Evolutionary conservation across 2,888 invertebrate genomes (phyloP).

Genomic region (Pollenia amentaria): DNA sequence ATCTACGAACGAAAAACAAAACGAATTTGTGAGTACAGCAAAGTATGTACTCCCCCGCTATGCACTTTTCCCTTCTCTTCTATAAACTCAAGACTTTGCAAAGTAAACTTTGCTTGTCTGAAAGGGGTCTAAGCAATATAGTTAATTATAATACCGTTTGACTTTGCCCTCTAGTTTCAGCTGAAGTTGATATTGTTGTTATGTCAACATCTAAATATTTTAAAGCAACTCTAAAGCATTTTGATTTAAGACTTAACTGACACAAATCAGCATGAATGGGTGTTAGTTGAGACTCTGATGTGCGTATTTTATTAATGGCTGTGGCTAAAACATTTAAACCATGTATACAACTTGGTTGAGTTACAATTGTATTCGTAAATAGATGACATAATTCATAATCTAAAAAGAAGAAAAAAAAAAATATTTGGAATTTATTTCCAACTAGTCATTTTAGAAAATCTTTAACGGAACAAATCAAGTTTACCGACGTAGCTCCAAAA

Average conservation of each 20-base stretch:
- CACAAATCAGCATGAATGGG: conserved; percentile 97
- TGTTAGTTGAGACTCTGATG: conserved; percentile 95
- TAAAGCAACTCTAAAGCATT: conserved; percentile 96
- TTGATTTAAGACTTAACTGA: conserved; percentile 94
- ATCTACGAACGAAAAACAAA: too few species aligned
- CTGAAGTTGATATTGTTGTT: conserved; percentile 92
- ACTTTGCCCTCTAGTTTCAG: conserved; percentile 78
- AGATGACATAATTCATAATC: conserved; percentile 96
- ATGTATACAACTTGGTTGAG: conserved; percentile 90
- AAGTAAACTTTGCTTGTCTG: too few species aligned
- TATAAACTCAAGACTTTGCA: too few species aligned
- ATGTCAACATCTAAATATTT: conserved; percentile 95
- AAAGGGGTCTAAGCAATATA: too few species aligned
- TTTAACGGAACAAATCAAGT: neutral
- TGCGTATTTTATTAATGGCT: conserved; percentile 94
- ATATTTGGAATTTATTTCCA: neutral
- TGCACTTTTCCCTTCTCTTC: too few species aligned
- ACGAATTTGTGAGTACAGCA: too few species aligned
- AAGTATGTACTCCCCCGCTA: too few species aligned
- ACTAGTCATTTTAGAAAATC: neutral
- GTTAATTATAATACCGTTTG: conserved; percentile 53
- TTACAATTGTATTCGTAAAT: conserved; percentile 91
- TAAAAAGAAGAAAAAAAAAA: conserved; percentile 82
- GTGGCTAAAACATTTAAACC: conserved; percentile 93
- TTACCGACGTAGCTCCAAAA: too few species aligned